Evolutionary conservation across 37 sponge, comb jelly and placozoan genomes (phyloP).

Genomic region (Oscarella lobularis): DNA sequence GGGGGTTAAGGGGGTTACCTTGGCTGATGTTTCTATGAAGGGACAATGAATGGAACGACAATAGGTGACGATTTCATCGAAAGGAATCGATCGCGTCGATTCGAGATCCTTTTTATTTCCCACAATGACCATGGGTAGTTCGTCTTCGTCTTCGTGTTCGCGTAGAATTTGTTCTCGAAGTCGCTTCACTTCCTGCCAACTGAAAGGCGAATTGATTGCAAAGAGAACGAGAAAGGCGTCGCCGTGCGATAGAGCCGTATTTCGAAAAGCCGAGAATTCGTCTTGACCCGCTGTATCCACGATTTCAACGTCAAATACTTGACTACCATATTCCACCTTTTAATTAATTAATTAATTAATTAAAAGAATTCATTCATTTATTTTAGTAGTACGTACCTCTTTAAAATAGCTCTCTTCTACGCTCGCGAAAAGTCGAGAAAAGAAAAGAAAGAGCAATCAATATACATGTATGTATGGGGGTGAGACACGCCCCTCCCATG

Average conservation of each 20-base stretch:
- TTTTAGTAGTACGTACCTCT: too few species aligned
- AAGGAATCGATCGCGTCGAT: conserved; percentile 27
- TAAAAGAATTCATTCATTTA: too few species aligned
- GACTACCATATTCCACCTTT: neutral
- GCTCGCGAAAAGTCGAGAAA: neutral
- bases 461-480: conserved; percentile 7
- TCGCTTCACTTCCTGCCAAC: conserved; percentile 53
- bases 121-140: conserved; percentile 62
- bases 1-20: conserved; percentile 16
- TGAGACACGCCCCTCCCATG: neutral
- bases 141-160: conserved; percentile 51
- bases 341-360: neutral
- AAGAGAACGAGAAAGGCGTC: conserved; percentile 74
- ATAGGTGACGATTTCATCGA: conserved; percentile 64
- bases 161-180: conserved; percentile 49
- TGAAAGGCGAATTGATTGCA: conserved; percentile 57
- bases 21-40: conserved; percentile 66
- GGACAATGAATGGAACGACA: conserved; percentile 41
- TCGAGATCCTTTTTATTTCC: conserved; percentile 82
- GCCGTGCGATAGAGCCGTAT: conserved; percentile 58
- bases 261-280: conserved; percentile 67
- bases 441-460: conserved; percentile 3
- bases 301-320: conserved; percentile 41
- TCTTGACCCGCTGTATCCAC: conserved; percentile 90
- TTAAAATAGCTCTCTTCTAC: conserved; percentile 69